These are phyloP conservation scores for Hypselothyrea guttata DNA, from an alignment of 2,888 invertebrate genomes.

Conservation along the genomic window DNA sequence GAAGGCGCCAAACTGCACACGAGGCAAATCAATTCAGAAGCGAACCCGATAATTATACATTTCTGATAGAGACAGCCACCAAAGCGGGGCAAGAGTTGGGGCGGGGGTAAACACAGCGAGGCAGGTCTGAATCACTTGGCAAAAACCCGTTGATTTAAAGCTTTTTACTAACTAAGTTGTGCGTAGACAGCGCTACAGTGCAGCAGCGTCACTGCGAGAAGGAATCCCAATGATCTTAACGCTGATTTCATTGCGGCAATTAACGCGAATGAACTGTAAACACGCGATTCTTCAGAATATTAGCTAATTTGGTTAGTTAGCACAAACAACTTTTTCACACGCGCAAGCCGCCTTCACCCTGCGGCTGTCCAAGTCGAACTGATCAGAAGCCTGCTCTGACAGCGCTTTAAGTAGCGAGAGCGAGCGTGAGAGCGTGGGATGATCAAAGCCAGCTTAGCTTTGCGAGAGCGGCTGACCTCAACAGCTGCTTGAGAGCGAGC, in stretches of 20 bases:
- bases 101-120: not conserved
- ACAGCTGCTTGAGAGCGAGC: no score
- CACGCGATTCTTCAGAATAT: not conserved
- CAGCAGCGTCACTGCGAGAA: conserved; percentile 30
- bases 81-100: not conserved
- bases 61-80: conserved; percentile 9
- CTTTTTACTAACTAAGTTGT: conserved; percentile 55
- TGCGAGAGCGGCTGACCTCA: no score
- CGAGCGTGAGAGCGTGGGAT: no score
- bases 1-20: conserved; percentile 8
- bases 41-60: conserved; percentile 13
- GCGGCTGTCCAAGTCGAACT: no score
- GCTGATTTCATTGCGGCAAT: conserved; percentile 43
- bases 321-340: no score
- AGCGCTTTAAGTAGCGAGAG: no score
- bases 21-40: not conserved
- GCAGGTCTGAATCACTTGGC: conserved; percentile 34
- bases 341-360: no score
- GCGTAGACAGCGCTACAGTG: conserved; percentile 34
- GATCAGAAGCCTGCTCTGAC: no score
- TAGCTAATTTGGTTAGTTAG: no score
- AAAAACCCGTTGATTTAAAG: conserved; percentile 14
- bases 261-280: not conserved
- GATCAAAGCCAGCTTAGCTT: no score
- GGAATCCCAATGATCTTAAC: conserved; percentile 29